Conservation (phyloP, 2,888 invertebrate genomes). For the Thalpophila matura region DNA sequence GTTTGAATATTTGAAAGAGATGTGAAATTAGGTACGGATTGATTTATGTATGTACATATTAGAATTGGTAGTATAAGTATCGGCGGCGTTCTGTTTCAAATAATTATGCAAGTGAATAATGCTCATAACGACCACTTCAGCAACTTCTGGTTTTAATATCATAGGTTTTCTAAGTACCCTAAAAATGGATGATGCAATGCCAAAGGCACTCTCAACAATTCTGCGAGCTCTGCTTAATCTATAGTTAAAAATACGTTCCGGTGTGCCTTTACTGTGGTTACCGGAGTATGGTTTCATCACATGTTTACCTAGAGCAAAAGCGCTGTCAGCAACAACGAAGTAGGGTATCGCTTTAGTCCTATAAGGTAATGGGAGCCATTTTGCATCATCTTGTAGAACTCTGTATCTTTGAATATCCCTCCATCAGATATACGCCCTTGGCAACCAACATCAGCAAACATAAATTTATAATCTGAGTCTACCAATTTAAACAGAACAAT, state of each 20-base stretch:
- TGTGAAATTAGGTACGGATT: constrained; percentile 29
- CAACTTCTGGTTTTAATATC: constrained; percentile 23
- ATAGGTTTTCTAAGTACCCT: constrained; percentile 35
- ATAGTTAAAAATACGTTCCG: constrained; percentile 35
- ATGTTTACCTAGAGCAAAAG: constrained; percentile 31
- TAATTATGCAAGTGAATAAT: constrained; percentile 29
- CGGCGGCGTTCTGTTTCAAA: constrained; percentile 26
- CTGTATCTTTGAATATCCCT: constrained; percentile 32
- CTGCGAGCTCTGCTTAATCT: constrained; percentile 37
- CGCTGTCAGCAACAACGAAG: constrained; percentile 33
- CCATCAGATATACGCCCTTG: constrained; percentile 34
- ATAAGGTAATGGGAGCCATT: constrained; percentile 27
- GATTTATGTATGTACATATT: constrained; percentile 15
- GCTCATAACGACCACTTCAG: constrained; percentile 21
- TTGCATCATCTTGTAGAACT: constrained; percentile 23
- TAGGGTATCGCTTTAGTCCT: constrained; percentile 33
- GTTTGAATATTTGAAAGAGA: constrained; percentile 24
- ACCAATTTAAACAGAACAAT: constrained; percentile 33
- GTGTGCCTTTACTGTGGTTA: constrained; percentile 24
- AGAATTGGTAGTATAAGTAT: constrained; percentile 26
- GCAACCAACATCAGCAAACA: constrained; percentile 33
- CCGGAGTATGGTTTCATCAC: constrained; percentile 33
- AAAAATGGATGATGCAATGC: constrained; percentile 45
- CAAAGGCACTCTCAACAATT: constrained; percentile 47
- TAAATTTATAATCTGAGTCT: constrained; percentile 37